A percentile compares a stretch with the other conserved stretches of the same genome.
phyloP scores from a whole-genome alignment of 1,140 invertebrate genomes.

The Agrilus planipennis region DNA sequence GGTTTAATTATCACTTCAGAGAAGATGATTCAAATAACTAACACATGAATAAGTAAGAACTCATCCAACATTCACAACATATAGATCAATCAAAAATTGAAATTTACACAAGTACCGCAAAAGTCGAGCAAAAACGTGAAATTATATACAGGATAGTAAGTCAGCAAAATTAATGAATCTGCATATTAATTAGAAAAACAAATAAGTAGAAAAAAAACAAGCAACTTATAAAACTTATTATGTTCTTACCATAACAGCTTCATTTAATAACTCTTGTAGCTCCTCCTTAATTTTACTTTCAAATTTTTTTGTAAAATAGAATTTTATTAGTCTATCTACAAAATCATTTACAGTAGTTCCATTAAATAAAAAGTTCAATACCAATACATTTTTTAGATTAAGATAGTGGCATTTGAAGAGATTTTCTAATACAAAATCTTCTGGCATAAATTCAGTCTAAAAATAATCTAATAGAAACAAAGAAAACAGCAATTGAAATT shows the following conservation, averaged over 20 bases:
- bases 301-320: conserved; percentile 22
- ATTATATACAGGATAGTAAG: too few species aligned
- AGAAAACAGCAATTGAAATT: neutral
- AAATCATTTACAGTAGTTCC: conserved; percentile 19
- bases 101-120: too few species aligned
- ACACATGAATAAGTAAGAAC: too few species aligned
- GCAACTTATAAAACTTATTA: too few species aligned
- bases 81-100: too few species aligned
- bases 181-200: too few species aligned
- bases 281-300: conserved; percentile 1
- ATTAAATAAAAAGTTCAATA: conserved; percentile 22
- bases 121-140: too few species aligned
- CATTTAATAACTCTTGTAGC: conserved; percentile 18
- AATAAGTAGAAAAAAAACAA: too few species aligned
- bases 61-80: too few species aligned
- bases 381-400: conserved; percentile 23
- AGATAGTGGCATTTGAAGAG: conserved; percentile 21
- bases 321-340: conserved; percentile 15
- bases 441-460: conserved; percentile 26
- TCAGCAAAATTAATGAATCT: too few species aligned
- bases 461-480: conserved; percentile 9
- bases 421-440: conserved; percentile 17
- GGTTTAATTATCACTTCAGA: too few species aligned
- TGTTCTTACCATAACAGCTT: conserved; percentile 21
- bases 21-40: too few species aligned